A percentile compares a stretch with the other conserved stretches of the same genome.
These are phyloP conservation scores for Spheniscus mendiculus DNA, from an alignment of 2,113 vertebrate species.

Conservation along the genomic window DNA sequence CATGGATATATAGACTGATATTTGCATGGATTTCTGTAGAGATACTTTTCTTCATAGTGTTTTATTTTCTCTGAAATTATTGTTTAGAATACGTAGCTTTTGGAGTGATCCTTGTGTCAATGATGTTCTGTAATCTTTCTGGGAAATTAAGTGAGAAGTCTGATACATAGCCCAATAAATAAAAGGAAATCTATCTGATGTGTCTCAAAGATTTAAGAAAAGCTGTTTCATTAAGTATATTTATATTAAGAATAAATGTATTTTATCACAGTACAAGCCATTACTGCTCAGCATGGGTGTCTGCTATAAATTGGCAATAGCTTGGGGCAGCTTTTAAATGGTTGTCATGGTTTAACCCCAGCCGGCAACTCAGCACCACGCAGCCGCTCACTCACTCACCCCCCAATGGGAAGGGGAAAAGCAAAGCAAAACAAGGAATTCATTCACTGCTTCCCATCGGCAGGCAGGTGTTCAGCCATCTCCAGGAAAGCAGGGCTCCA, in stretches of 20 bases:
- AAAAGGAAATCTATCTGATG: background rate
- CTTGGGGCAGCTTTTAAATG: constrained; percentile 57
- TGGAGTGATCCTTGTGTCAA: background rate
- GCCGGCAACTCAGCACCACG: too few relatives aligned
- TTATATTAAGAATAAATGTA: constrained; percentile 52
- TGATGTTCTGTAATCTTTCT: constrained; percentile 2
- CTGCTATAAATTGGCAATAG: constrained; percentile 61
- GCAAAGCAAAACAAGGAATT: too few relatives aligned
- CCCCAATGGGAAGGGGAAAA: too few relatives aligned
- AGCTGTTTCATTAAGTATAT: constrained; percentile 60
- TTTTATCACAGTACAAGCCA: constrained; percentile 56
- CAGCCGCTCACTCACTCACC: too few relatives aligned
- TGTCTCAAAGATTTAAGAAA: constrained; percentile 58
- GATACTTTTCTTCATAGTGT: background rate
- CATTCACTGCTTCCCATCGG: too few relatives aligned
- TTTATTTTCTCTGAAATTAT: constrained; percentile 9
- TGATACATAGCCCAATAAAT: background rate
- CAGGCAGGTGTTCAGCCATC: too few relatives aligned
- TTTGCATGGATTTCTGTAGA: background rate
- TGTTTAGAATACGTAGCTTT: background rate
- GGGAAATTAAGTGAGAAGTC: constrained; percentile 39
- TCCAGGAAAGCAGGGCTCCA: too few relatives aligned
- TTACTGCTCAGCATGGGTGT: constrained; percentile 61
- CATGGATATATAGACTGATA: background rate
- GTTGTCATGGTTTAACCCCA: too few relatives aligned